Evolutionary conservation across 2,113 vertebrate genomes (phyloP).

Genomic region (Ranitomeya variabilis): DNA sequence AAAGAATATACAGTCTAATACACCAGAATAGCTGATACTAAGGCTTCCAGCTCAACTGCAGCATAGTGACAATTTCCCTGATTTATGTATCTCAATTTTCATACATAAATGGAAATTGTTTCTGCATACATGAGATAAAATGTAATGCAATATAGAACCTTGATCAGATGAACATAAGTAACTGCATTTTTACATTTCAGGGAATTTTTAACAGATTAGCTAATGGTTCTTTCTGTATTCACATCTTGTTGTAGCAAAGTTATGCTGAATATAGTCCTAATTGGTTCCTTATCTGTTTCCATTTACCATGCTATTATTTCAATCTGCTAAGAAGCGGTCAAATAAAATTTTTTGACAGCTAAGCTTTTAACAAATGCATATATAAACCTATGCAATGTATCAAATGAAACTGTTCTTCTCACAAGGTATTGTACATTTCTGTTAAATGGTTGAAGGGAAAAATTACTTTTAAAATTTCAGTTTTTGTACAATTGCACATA

Average conservation of each 20-base stretch:
- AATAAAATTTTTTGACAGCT: slow-evolving; percentile 21
- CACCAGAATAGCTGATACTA: slow-evolving; percentile 1
- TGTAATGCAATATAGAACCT: slow-evolving; percentile 49
- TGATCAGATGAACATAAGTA: slow-evolving; percentile 53
- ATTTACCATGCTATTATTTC: slow-evolving; percentile 35
- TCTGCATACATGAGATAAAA: slow-evolving; percentile 54
- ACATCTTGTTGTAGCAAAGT: slow-evolving; percentile 34
- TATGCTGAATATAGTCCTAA: slow-evolving; percentile 48
- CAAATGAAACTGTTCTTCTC: slow-evolving; percentile 1
- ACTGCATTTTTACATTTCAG: slow-evolving; percentile 40
- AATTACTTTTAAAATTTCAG: not conserved
- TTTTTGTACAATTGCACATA: not conserved
- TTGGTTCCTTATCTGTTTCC: slow-evolving; percentile 53
- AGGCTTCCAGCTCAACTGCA: not conserved
- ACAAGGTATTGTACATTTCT: not conserved
- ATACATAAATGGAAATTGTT: slow-evolving; percentile 49
- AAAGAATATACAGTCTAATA: not conserved
- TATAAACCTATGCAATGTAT: slow-evolving; percentile 34
- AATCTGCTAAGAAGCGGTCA: slow-evolving; percentile 32
- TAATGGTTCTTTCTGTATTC: slow-evolving; percentile 47
- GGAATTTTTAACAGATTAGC: slow-evolving; percentile 33
- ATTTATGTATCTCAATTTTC: slow-evolving; percentile 48
- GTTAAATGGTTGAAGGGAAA: not conserved
- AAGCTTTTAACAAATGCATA: slow-evolving; percentile 23
- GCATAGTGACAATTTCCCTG: slow-evolving; percentile 29